Evolutionary conservation across 2,797 vertebrate genomes (phyloP).

Genomic region (Myotis vivesi): DNA sequence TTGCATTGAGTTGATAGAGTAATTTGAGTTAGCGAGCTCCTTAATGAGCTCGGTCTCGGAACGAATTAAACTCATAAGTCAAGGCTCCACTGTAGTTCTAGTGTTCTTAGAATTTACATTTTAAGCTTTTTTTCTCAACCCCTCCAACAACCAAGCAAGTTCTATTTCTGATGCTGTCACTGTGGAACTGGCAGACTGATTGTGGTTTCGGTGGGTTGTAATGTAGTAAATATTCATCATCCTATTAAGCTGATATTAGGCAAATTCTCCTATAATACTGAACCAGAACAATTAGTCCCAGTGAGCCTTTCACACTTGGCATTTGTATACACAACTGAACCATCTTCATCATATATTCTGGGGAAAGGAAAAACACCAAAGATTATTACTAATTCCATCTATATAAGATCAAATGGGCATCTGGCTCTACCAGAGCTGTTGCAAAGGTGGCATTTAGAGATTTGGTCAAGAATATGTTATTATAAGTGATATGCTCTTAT

Average conservation of each 20-base stretch:
- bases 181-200: neutral
- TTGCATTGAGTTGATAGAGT: too few relatives aligned
- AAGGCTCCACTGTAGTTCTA: neutral
- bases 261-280: neutral
- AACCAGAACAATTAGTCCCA: neutral
- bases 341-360: neutral
- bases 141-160: neutral
- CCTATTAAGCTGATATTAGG: neutral
- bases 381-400: neutral
- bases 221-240: neutral
- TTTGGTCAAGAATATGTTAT: neutral
- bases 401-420: neutral
- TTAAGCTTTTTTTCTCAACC: neutral
- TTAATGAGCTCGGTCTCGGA: too few relatives aligned
- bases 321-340: neutral
- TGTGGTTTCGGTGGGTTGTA: neutral
- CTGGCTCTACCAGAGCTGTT: neutral
- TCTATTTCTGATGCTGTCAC: neutral
- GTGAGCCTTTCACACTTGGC: neutral
- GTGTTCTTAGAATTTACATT: neutral
- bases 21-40: too few relatives aligned
- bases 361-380: neutral
- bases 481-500: neutral
- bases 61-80: too few relatives aligned
- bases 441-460: neutral